Evolutionary conservation across 2,888 invertebrate species (phyloP), one percentile per base, ranked within the genome.

Genomic region (Dynastes grantii): DNA sequence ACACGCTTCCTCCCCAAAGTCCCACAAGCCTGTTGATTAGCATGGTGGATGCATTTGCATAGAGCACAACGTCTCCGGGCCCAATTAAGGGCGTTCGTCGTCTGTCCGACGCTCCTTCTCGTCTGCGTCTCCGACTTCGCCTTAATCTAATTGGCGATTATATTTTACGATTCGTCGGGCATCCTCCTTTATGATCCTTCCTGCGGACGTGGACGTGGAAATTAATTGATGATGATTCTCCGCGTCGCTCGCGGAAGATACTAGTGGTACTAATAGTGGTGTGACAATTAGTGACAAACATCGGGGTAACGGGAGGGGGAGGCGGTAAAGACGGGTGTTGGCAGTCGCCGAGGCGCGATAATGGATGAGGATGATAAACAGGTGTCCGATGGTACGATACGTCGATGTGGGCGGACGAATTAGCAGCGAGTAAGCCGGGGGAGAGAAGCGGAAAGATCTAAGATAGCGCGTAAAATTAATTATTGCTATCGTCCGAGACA

Each of bases 1-100:
- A 45, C 8, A 1, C 2, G 11, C 11, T 0, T 11, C 45, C 45
- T 45, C 45, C 45, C 45, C 9, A 11, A 45, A 45, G 55, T 58
- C 55, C 55, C 22, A n/a, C 55, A 22, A 71, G 71, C 53, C 55
- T 40, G 71, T 71, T 71, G 71, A 71, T 55, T 55, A 58, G 58
- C 58, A 53, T 8, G n/a, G 16, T 71, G 71, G 55, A 37, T 58
- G 58, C 71, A 40, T 71, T 71, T 58, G 29, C 16, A 55, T 49
- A 45, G 45, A 6, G 45, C 11, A 11, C 11, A 8, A 22, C 55
- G 22, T 22, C 22, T 55, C 22, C 22, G 32, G 71, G 3, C 16
- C 71, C 55, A 71, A 71, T 71, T 70, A 70, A 55, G 53, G 70
- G 5, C 22, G 6, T 71, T 55, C 58, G 16, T 53, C 53, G 53